phyloP scores from a whole-genome alignment of 2,888 invertebrate species.

The Trichacis sp. region DNA sequence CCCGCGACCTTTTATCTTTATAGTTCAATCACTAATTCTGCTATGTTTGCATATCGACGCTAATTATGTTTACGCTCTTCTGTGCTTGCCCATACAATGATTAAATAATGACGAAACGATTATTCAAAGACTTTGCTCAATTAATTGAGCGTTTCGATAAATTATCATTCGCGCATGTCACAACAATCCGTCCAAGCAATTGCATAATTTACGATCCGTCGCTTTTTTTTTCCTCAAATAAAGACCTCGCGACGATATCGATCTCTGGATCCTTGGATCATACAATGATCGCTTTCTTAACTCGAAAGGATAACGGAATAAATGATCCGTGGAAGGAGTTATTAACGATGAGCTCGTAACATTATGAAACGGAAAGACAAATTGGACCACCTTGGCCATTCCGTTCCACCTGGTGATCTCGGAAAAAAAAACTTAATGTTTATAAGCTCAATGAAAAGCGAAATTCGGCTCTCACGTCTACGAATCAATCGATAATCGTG shows the following conservation, averaged over 20 bases:
- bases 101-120: constrained; percentile 35
- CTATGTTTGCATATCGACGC: constrained; percentile 40
- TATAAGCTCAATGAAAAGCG: constrained; percentile 8
- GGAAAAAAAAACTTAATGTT: constrained; percentile 54
- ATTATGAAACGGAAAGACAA: constrained; percentile 67
- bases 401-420: constrained; percentile 54
- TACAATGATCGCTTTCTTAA: constrained; percentile 37
- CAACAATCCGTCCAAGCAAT: not conserved
- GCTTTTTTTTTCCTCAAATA: not conserved
- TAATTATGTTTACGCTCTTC: constrained; percentile 42
- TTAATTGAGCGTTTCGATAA: constrained; percentile 20
- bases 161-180: not conserved
- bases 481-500: not conserved
- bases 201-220: not conserved
- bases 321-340: constrained; percentile 51
- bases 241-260: constrained; percentile 26
- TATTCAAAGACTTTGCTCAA: constrained; percentile 34
- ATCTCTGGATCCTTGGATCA: constrained; percentile 28
- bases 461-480: not conserved
- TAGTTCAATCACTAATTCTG: constrained; percentile 37
- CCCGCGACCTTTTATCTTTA: constrained; percentile 36
- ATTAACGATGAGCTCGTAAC: constrained; percentile 68
- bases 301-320: constrained; percentile 44
- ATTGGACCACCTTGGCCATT: constrained; percentile 67
- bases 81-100: constrained; percentile 32